These are phyloP conservation scores for Sycophila texana DNA, from an alignment of 2,888 invertebrate species.

Conservation along the genomic window DNA sequence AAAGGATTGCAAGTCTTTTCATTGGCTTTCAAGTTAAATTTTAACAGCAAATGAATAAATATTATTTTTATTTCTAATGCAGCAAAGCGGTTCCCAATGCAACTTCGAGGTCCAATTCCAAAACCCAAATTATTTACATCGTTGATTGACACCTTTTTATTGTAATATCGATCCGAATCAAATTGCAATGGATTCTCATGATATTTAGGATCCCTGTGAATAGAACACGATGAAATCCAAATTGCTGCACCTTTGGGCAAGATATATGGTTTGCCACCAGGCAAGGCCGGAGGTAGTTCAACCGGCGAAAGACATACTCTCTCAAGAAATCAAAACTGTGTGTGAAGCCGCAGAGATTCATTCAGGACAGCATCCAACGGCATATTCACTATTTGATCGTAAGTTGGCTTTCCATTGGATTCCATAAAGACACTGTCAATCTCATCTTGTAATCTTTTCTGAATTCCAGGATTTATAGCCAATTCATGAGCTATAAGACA, in stretches of 20 bases:
- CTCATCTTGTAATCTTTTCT: conserved; percentile 72
- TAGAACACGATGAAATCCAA: conserved; percentile 66
- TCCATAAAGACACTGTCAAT: conserved; percentile 63
- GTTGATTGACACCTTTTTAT: conserved; percentile 69
- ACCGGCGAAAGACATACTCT: conserved; percentile 77
- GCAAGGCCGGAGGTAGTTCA: conserved; percentile 9
- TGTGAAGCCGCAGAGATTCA: conserved; percentile 66
- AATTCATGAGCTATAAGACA: conserved; percentile 51
- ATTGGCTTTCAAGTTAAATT: conserved; percentile 49
- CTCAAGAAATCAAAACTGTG: conserved; percentile 75
- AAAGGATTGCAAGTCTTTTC: conserved; percentile 55
- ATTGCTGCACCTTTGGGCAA: conserved; percentile 66
- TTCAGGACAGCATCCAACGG: conserved; percentile 77
- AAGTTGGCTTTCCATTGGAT: conserved; percentile 68
- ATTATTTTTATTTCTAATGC: conserved; percentile 56
- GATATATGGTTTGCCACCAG: conserved; percentile 51
- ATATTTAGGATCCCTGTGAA: conserved; percentile 74
- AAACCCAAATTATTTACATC: conserved; percentile 65
- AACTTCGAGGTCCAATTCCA: conserved; percentile 68
- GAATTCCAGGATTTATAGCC: conserved; percentile 71
- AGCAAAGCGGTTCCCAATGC: conserved; percentile 64
- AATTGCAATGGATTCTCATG: conserved; percentile 60
- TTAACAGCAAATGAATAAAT: conserved; percentile 55
- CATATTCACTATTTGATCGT: conserved; percentile 74
- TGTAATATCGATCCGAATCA: conserved; percentile 74